Evolutionary conservation across 2,113 vertebrate genomes (phyloP).

Genomic region (Gasterosteus aculeatus): DNA sequence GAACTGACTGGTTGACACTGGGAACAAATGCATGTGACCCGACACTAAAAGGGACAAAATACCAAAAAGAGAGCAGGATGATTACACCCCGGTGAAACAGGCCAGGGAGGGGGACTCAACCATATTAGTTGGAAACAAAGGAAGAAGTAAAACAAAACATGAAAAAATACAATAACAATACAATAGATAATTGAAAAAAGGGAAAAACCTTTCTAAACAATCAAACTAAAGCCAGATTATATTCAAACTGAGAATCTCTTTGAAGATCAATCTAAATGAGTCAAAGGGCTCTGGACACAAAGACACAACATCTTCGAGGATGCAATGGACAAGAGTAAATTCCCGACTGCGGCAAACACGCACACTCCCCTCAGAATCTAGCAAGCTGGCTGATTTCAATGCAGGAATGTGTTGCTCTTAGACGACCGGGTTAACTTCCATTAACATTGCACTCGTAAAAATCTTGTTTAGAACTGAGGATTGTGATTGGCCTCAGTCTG

Average conservation of each 20-base stretch:
- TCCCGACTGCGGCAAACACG: background rate
- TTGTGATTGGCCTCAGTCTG: slow-evolving; percentile 22
- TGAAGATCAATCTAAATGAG: background rate
- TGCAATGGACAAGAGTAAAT: background rate
- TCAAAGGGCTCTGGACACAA: background rate
- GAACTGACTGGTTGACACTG: background rate
- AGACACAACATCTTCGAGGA: background rate
- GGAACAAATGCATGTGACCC: background rate
- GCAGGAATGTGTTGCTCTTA: background rate
- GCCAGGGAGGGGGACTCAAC: background rate
- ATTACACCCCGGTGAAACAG: background rate
- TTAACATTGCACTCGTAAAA: background rate
- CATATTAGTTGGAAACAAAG: background rate
- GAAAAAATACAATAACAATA: background rate
- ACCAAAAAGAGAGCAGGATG: background rate
- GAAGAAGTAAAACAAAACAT: background rate
- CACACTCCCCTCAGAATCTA: background rate
- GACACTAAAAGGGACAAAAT: background rate
- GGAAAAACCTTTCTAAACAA: background rate
- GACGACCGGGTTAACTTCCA: slow-evolving; percentile 2
- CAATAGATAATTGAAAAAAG: background rate
- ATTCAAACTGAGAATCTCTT: background rate
- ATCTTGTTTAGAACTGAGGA: background rate
- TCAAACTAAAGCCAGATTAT: background rate
- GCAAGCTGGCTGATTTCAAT: background rate